Base-by-base conservation (phyloP, 1,140 invertebrate species). In the Anadara kagoshimensis region DNA sequence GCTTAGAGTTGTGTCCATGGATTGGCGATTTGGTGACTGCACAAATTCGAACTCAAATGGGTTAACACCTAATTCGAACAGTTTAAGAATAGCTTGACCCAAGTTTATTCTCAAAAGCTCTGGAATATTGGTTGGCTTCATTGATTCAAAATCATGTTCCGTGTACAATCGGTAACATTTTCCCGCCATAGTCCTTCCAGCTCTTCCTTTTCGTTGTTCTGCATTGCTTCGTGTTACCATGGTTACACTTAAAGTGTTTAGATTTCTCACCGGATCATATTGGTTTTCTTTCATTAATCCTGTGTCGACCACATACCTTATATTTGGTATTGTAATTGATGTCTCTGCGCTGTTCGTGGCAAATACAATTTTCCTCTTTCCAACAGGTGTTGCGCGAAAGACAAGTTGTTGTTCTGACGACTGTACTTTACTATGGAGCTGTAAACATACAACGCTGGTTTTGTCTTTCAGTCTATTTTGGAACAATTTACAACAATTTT, bases 391-490 rank as follows among this genome's bases (percentile, higher is more conserved):
- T 16, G 56, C 64, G 18, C 80, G 29, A 70, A 89, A 87, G 0
- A 87, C 85, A 26, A 76, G 56, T 84, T 98, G 97, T 85, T 99
- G 98, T 47, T 98, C 91, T 88, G 97, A 97, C 0, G 97, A 96
- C 4, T 97, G 97, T 47, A 99, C 88, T 1, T 97, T 98, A 0
- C 98, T 99, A 90, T 99, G 99, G 3, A 99, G 87, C 0, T 97
- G 97, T 89, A 88, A 71, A 69, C 81, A 83, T 41, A 72, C 43
- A 24, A 73, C 78, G 54, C 80, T 62, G 49, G 74, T 70, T n/a
- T 51, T n/a, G 16, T 51, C 44, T 45, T 24, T 56, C 29, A 79
- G 26, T 26, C 54, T 59, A 45, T 71, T 49, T n/a, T 76, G 51
- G 10, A 85, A 78, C 56, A 64, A 64, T 43, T 80, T 71, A 51